Base-by-base conservation (phyloP, 2,888 invertebrate genomes). In the Hypolimnas misippus region DNA sequence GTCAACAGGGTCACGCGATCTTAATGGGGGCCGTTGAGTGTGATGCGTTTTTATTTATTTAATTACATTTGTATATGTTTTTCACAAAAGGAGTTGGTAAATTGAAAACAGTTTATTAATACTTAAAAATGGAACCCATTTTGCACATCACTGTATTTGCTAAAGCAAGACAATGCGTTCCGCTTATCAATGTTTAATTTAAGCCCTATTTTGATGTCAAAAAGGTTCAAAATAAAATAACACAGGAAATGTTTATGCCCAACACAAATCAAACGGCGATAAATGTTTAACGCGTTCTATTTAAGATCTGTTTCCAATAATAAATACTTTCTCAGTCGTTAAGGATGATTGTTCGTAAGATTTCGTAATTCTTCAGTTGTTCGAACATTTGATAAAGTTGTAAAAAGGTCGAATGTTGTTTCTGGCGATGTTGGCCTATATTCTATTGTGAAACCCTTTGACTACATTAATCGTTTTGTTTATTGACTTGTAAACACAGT, bases 221-320 rank as follows among this genome's bases (percentile, higher is more conserved):
- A 52, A 44, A 12, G 51, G 33, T 12, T 3, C 6, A 44, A 16
- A 42, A 51, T 44, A 33, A 21, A 21, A 19, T 33, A 33, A n/a
- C 29, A n/a, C 17, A 12, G 7, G 5, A 42, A 16, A 31, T 31
- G 81, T 83, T 81, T 80, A 82, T 74, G 70, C 73, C 66, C 60
- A 74, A 74, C 71, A 83, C 86, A 87, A 88, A 89, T 88, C 85
- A 87, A 86, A 85, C 73, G 70, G 79, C 76, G 73, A 80, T 89
- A 84, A 88, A 86, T 76, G 80, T 85, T 87, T 85, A 81, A 84
- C 78, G 79, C 72, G 76, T 83, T 80, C 83, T 83, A 82, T 87
- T 84, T 83, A 72, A 76, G 80, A 82, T 83, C 83, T 81, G 83
- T 84, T 86, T 85, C 81, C 77, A 79, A 75, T 82, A 81, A 84